Conservation (phyloP, 2,797 vertebrate genomes). For the Halcyon chelicuti region DNA sequence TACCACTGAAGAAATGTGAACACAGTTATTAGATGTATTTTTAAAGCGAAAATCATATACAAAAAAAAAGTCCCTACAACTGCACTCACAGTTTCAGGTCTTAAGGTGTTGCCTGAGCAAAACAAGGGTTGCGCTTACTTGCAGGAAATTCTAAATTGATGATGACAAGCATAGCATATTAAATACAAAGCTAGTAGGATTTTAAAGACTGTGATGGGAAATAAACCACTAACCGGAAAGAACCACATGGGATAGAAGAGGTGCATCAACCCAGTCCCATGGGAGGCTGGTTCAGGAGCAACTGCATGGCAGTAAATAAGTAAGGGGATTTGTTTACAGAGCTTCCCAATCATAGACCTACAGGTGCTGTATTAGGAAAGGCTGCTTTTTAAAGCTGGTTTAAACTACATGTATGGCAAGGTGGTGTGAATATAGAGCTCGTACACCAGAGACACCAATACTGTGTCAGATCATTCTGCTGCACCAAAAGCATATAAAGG, state of each 20-base stretch:
- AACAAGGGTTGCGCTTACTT: neutral
- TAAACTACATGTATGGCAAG: neutral
- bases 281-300: neutral
- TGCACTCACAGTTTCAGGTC: neutral
- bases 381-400: neutral
- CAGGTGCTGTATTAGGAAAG: neutral
- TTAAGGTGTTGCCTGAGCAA: neutral
- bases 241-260: neutral
- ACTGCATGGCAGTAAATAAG: neutral
- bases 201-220: neutral
- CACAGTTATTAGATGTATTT: neutral
- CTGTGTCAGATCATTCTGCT: neutral
- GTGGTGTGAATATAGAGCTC: neutral
- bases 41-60: neutral
- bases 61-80: neutral
- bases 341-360: neutral
- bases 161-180: neutral
- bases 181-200: neutral
- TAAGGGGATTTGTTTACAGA: neutral
- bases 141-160: neutral
- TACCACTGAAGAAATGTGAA: neutral
- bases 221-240: neutral
- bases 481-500: neutral
- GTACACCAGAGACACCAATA: neutral
- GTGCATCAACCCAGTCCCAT: rapidly evolving